phyloP scores from a whole-genome alignment of 2,113 vertebrate species.

The Trogon surrucura region DNA sequence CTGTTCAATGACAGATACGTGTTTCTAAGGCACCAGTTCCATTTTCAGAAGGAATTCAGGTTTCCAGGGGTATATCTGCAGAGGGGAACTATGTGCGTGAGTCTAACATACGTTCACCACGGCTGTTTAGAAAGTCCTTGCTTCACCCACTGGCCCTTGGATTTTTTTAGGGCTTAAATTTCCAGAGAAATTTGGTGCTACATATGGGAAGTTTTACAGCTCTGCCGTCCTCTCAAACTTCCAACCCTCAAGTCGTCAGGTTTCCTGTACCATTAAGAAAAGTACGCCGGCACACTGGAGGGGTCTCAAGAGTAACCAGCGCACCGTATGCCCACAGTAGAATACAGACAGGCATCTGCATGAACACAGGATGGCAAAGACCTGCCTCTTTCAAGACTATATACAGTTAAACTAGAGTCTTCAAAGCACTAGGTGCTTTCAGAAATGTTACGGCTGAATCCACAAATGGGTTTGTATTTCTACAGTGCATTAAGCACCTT shows the following conservation, averaged over 20 bases:
- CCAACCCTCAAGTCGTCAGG: neutral
- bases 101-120: neutral
- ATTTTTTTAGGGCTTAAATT: slow-evolving; percentile 8
- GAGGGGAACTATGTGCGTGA: neutral
- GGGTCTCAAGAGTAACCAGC: neutral
- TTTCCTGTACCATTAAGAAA: slow-evolving; percentile 40
- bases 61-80: neutral
- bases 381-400: neutral
- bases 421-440: neutral
- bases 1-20: neutral
- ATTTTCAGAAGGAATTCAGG: slow-evolving; percentile 1
- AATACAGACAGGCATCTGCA: neutral
- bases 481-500: neutral
- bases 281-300: neutral
- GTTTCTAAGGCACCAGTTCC: neutral
- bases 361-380: neutral
- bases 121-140: neutral
- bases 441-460: neutral
- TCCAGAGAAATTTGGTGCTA: slow-evolving; percentile 29
- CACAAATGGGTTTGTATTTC: neutral
- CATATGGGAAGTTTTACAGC: slow-evolving; percentile 22
- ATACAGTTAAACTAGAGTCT: neutral
- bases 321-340: neutral
- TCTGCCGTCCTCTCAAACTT: neutral
- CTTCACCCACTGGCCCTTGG: neutral